Percentiles rank a stretch among this genome's conserved stretches.
Conservation (phyloP, 2,113 vertebrate species). For the Capreolus pygargus region DNA sequence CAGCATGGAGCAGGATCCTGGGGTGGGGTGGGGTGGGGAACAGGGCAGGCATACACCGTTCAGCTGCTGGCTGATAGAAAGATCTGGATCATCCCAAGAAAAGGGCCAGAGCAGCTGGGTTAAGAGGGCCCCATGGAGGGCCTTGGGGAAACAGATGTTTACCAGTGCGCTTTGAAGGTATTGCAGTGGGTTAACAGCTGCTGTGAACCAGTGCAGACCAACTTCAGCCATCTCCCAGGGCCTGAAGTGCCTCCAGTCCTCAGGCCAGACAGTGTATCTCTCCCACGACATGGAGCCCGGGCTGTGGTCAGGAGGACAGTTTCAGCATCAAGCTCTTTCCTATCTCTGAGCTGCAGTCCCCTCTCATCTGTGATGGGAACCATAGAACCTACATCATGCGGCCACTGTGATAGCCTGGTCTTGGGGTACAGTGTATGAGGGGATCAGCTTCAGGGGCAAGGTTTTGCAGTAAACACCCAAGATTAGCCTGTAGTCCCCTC, state of each 20-base stretch:
- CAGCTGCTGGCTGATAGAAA: background rate
- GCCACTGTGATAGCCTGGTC: background rate
- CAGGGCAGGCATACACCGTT: background rate
- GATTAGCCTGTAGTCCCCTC: background rate
- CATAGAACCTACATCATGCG: no score
- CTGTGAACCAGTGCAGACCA: background rate
- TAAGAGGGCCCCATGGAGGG: background rate
- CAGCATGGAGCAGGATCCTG: background rate
- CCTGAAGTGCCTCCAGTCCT: background rate
- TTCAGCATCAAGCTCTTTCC: background rate
- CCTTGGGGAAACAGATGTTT: background rate
- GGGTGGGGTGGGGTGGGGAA: background rate
- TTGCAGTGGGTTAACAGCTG: background rate
- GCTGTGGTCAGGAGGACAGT: background rate
- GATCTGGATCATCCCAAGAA: background rate
- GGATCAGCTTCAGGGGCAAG: background rate
- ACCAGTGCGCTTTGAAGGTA: background rate
- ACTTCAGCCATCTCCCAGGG: accelerated
- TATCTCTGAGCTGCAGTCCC: no score
- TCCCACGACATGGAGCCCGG: accelerated
- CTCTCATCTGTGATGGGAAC: background rate
- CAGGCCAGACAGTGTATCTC: background rate
- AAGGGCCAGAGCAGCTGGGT: background rate
- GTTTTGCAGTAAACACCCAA: background rate
- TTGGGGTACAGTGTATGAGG: background rate